Percentiles rank a stretch among this genome's conserved stretches.
These are phyloP conservation scores for Nyctibius grandis DNA, from an alignment of 2,797 vertebrate species.

Conservation along the genomic window DNA sequence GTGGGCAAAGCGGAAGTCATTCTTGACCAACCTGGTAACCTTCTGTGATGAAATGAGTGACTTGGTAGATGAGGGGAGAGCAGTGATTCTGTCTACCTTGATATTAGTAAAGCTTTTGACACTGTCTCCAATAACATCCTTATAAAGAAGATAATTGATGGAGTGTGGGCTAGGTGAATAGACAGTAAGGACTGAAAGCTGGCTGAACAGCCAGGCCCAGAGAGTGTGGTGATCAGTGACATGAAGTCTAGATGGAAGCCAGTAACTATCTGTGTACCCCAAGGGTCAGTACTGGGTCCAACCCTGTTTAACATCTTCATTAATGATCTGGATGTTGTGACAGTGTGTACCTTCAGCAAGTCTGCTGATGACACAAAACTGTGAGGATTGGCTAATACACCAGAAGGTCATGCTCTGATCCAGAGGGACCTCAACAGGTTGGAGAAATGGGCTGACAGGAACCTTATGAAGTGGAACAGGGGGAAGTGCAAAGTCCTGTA, in stretches of 20 bases:
- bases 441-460: neutral
- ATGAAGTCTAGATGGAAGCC: neutral
- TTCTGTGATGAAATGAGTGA: neutral
- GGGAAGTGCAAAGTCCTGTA: neutral
- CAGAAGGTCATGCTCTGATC: neutral
- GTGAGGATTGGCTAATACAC: neutral
- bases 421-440: neutral
- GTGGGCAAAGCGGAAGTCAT: neutral
- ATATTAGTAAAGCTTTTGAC: neutral
- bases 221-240: neutral
- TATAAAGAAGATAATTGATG: too few species aligned
- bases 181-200: neutral
- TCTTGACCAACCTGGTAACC: neutral
- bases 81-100: neutral
- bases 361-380: neutral
- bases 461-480: neutral
- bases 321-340: neutral
- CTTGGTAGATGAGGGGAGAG: neutral
- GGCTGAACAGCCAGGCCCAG: neutral
- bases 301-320: neutral
- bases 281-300: neutral
- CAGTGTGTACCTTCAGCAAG: neutral
- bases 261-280: neutral
- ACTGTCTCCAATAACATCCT: too few species aligned
- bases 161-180: neutral